Evolutionary conservation across 1,140 invertebrate species (phyloP).

Genomic region (Oncopodura yosiiana): DNA sequence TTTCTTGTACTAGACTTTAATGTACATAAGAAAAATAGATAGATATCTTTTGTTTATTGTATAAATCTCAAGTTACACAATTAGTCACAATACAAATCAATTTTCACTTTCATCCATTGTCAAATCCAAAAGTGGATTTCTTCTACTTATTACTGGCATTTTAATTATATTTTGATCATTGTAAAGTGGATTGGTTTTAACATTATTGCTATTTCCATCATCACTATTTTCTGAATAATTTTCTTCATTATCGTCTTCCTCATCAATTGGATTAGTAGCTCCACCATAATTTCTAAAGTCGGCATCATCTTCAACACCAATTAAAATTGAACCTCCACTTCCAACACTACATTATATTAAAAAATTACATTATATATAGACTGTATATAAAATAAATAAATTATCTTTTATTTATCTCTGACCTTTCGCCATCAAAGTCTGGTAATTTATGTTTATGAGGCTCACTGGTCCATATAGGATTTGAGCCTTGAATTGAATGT

Average conservation of each 20-base stretch:
- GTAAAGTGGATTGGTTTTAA: no score
- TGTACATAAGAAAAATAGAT: no score
- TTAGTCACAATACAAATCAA: no score
- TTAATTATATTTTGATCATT: no score
- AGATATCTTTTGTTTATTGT: no score
- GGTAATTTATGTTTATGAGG: conserved; percentile 40
- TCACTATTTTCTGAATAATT: no score
- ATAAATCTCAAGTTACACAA: no score
- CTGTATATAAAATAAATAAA: conserved; percentile 9
- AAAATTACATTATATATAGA: not conserved
- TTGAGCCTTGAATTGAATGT: conserved; percentile 55
- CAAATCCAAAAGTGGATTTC: conserved; percentile 14
- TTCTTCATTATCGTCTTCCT: not conserved
- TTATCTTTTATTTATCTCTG: not conserved
- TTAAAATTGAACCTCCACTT: conserved; percentile 52
- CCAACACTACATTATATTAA: conserved; percentile 41
- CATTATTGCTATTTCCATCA: no score
- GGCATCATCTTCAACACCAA: conserved; percentile 53
- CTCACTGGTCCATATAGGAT: conserved; percentile 48
- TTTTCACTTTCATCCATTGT: no score
- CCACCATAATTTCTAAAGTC: conserved; percentile 42
- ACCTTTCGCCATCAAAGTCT: conserved; percentile 31
- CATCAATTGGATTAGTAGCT: no score
- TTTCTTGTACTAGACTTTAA: no score
- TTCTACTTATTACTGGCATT: not conserved